phyloP scores from a whole-genome alignment of 1,140 invertebrate genomes.

The Brachionus rubens region DNA sequence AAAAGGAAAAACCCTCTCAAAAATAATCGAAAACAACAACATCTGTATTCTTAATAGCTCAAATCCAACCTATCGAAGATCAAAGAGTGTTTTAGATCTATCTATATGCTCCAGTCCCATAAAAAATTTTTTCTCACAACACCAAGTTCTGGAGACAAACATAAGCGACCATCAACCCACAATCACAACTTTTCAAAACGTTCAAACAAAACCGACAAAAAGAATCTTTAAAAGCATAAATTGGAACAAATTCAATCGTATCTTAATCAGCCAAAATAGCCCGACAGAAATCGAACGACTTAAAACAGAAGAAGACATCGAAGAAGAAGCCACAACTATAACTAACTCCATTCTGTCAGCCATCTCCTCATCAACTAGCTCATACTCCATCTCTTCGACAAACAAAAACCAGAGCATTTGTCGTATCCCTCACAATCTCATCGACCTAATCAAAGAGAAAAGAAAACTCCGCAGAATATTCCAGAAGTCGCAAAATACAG shows the following conservation, averaged over 20 bases:
- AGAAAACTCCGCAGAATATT: not conserved
- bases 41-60: not conserved
- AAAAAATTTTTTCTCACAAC: not conserved
- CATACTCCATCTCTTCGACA: not conserved
- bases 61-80: not conserved
- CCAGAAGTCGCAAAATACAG: not conserved
- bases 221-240: not conserved
- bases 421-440: not conserved
- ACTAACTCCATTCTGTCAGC: not conserved
- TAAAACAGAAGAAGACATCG: not conserved
- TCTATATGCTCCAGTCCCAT: not conserved
- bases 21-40: not conserved
- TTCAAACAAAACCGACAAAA: not conserved
- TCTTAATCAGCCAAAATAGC: not conserved
- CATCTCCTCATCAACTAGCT: not conserved
- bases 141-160: not conserved
- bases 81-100: not conserved
- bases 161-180: not conserved
- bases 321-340: not conserved
- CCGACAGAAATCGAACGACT: not conserved
- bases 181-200: not conserved
- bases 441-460: not conserved
- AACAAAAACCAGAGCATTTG: not conserved
- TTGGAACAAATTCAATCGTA: not conserved
- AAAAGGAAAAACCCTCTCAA: conserved; percentile 1